Base-by-base conservation (phyloP, 2,797 vertebrate species). In the Nothura maculosa region DNA sequence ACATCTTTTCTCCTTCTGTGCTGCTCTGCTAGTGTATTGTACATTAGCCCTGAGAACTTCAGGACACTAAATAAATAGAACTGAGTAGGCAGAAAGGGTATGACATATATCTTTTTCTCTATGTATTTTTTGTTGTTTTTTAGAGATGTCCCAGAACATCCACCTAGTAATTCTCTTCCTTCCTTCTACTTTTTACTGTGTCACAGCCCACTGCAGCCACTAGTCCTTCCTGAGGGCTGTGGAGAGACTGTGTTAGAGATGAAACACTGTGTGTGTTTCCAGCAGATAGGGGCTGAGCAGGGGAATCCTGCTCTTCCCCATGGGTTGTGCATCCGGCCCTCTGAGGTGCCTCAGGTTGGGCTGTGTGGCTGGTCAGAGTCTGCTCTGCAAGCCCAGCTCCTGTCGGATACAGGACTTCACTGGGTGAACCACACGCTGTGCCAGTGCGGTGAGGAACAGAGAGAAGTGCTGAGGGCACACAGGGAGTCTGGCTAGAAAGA, bases 321-420 rank as follows among this genome's bases (percentile, higher is more conserved):
- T 13, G 0, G 0, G 5, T 2, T 80, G 61, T 18, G 12, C 54
- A 20, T 30, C 54, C 10, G 12, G 30, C 19, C 27, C 30, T 55
- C 18, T 55, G 54, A n/a, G 54, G 54, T 78, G 0, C 75, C 42
- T 40, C 82, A 79, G 50, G 38, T 25, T 83, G 66, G 72, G 63
- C 47, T 0, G 0, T 27, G 2, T 6, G 58, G 48, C 43, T 89
- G 81, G 30, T 73, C 76, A 0, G 0, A 81, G 64, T 62, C 30
- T 70, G 18, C 38, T 75, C 38, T 40, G 34, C 50, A 75, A 70
- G 68, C n/a, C 64, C 43, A 27, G 43, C 42, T 40, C 9, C 30
- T 25, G 8, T 36, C 54, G 47, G 45, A 83, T 42, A 73, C 43
- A 68, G 58, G 76, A 9, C 14, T 85, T 45, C 40, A 17, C 22